Evolutionary conservation across 37 sponge, comb jelly and placozoan species (phyloP), one percentile per base, ranked within the genome.

Genomic region (Lycopodina hypogea): DNA sequence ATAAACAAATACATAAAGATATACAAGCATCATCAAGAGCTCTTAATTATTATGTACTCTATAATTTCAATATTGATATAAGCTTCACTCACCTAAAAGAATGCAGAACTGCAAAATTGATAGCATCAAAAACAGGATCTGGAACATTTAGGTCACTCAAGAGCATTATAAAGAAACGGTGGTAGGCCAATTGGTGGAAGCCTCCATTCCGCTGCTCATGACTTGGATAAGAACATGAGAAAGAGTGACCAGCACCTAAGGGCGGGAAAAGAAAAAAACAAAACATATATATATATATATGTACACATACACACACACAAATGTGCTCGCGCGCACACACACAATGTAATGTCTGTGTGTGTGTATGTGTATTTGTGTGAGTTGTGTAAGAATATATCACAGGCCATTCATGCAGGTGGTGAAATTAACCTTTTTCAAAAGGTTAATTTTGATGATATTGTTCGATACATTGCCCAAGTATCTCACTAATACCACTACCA

Each of bases 181-280:
- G 96, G 60, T 99, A 99, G 18, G 99, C 93, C 56, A 99, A 86
- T 73, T 96, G 96, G 55, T 96, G 96, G 86, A 99, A 99, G 34
- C 96, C 96, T 0, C 86, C 80, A 3, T 74, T 69, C 32, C 84
- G 58, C 9, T 51, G 75, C 85, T 99, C 97, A 59, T 99, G 99
- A 79, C 99, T 51, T 96, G 90, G 37, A 94, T 81, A 48, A 99
- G 89, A 21, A 99, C 99, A 45, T 81, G 61, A 0, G 88, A 80
- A 17, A 92, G 81, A 34, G 89, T 88, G 18, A 80, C 77, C 39
- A 92, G 58, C 34, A 92, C 89, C 89, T 89, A 29, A 23, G 33
- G n/a, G n/a, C n/a, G n/a, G n/a, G n/a, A n/a, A n/a, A n/a, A n/a
- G n/a, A n/a, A 4, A 45, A 9, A 4, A 45, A 45, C 48, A 45